Base-by-base conservation (phyloP, 2,797 vertebrate genomes). In the Labroides dimidiatus region DNA sequence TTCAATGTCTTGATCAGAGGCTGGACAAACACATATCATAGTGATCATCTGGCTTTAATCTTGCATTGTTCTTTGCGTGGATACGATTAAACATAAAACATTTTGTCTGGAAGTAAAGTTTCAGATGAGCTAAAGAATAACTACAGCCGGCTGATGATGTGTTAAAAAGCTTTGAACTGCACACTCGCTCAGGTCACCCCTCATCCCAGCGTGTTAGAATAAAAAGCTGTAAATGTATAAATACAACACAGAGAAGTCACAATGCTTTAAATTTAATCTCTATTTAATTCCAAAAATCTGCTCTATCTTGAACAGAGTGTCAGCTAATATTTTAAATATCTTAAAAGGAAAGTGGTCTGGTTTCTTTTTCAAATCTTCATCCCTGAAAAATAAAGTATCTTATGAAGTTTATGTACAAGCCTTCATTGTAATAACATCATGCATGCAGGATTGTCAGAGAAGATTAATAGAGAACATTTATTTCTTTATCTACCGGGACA, bases 371-470 rank as follows among this genome's bases (percentile, higher is more conserved):
- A 65, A 51, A 76, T 39, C 44, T 50, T 65, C 59, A 23, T 76
- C 49, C 57, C 23, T 36, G 20, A 10, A 72, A 51, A 72, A 48
- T 58, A 36, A 58, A 69, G 10, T 30, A 44, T 62, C 47, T 54
- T 17, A 68, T 75, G 47, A 43, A 30, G n/a, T 81, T 21, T 86
- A 80, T 89, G 44, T 86, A 89, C 85, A 89, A 77, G 44, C 80
- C 87, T 90, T 91, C 85, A 89, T 89, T 78, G 55, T 21, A 48
- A 62, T 23, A 63, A 69, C 17, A 56, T 43, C 37, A 52, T 23
- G 17, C 49, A 63, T 51, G 50, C 13, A 42, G 53, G 74, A 12
- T 16, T 59, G 51, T 51, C 0, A 44, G 4, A 48, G 27, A 17
- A 47, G 36, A 7, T n/a, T 37, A 61, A 27, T 10, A 65, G 17